Evolutionary conservation across 2,797 vertebrate genomes (phyloP), one percentile per base, ranked within the genome.

Genomic region (Clarias platycephalus): DNA sequence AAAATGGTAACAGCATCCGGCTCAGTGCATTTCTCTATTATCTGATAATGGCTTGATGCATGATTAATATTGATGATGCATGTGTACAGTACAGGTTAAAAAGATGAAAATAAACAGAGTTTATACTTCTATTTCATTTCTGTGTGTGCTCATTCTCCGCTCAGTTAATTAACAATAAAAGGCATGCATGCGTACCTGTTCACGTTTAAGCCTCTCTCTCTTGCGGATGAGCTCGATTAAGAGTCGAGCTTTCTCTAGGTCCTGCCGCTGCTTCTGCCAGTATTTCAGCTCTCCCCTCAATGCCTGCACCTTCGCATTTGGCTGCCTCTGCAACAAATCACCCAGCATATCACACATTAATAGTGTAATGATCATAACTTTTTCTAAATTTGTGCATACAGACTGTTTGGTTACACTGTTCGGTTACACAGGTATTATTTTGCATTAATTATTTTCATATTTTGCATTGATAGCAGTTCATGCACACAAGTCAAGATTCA

Each of bases 241-340:
- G 87, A 99, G 94, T 72, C 98, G 93, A 0, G 98, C 98, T 87
- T 98, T 94, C 90, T 99, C 98, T 91, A 99, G 85, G 92, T 99
- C 98, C 1, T 99, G 98, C 62, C 98, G 94, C 83, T 99, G 92
- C 87, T 98, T 99, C 85, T 99, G 98, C 98, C 97, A 99, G 92
- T 99, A 99, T 74, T 98, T 97, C 60, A 99, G 94, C 89, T 99
- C 97, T 83, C 97, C 96, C 91, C 97, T 97, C 34, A 98, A 97
- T 0, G 97, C 97, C 26, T 95, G 96, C 3, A 96, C 95, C 92
- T 97, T 97, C 91, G 97, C 96, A 63, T 98, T 96, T 44, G 98
- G 97, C 88, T 98, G 97, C 88, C 94, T 95, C 98, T 99, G 91
- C 8, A 91, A 28, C 87, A 31, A 72, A 37, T 37, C 15, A 13